Evolutionary conservation across 2,797 vertebrate species (phyloP).

Genomic region (Mareca strepera): DNA sequence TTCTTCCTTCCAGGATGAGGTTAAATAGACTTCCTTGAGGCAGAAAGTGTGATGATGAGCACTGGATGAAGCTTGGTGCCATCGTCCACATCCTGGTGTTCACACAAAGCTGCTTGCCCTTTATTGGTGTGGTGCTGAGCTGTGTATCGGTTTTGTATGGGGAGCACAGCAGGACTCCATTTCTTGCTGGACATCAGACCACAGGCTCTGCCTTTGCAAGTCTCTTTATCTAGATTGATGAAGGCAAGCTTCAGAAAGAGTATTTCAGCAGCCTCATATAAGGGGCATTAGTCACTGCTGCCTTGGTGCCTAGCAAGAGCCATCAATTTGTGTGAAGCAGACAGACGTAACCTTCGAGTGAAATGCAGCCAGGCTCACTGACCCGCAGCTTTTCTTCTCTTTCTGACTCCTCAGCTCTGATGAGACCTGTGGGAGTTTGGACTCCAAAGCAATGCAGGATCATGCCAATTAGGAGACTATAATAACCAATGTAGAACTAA

Average conservation of each 20-base stretch:
- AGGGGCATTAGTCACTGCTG: slow-evolving; percentile 24
- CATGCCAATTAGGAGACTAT: background rate
- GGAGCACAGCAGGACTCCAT: background rate
- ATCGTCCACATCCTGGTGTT: background rate
- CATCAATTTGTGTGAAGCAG: slow-evolving; percentile 31
- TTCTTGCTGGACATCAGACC: background rate
- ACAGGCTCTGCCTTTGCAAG: background rate
- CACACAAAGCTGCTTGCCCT: background rate
- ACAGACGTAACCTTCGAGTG: background rate
- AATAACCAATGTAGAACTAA: background rate
- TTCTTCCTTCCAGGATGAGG: background rate
- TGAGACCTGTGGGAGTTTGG: background rate
- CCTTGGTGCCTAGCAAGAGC: slow-evolving; percentile 1
- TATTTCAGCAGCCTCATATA: background rate
- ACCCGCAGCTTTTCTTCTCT: background rate
- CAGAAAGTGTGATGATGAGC: background rate
- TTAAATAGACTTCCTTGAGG: background rate
- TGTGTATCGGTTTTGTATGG: background rate
- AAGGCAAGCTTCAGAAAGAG: slow-evolving; percentile 18
- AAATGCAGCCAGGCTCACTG: background rate
- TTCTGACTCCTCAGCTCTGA: background rate
- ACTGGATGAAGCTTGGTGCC: background rate
- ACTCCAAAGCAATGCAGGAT: background rate
- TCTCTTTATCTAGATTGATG: slow-evolving; percentile 26
- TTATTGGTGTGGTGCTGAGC: background rate